Percentiles rank a stretch among this genome's conserved stretches.
Evolutionary conservation across 2,888 invertebrate genomes (phyloP).

Genomic region (Scrobipalpa costella): DNA sequence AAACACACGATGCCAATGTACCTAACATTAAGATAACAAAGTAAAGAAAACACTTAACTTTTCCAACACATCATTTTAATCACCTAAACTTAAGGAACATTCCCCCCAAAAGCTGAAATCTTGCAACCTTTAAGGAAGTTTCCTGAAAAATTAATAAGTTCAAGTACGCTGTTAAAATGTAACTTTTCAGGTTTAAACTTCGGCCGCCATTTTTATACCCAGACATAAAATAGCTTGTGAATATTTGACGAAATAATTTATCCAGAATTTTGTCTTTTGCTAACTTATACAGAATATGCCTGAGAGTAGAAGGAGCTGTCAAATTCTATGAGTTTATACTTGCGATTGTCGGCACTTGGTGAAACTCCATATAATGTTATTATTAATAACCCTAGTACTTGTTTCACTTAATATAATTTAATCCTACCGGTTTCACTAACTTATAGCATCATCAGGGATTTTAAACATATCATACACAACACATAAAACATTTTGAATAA

Average conservation of each 20-base stretch:
- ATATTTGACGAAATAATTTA: not conserved
- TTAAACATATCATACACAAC: no score
- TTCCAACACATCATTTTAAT: slow-evolving; percentile 9
- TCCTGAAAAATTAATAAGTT: slow-evolving; percentile 1
- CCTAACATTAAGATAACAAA: not conserved
- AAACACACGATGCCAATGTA: not conserved
- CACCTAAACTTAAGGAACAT: not conserved
- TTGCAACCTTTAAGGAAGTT: not conserved
- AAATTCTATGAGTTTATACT: no score
- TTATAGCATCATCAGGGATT: no score
- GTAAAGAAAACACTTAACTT: slow-evolving; percentile 4
- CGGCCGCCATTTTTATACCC: not conserved
- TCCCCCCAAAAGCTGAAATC: not conserved
- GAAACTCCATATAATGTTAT: no score
- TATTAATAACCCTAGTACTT: no score
- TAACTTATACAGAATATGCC: no score
- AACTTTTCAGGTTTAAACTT: slow-evolving; percentile 11
- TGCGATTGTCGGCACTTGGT: no score
- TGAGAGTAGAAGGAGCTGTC: no score
- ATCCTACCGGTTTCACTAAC: no score
- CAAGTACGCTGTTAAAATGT: not conserved
- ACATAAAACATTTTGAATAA: no score
- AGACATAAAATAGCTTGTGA: not conserved
- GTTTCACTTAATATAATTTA: no score
- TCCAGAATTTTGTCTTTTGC: no score